A percentile compares a stretch with the other conserved stretches of the same genome.
These are phyloP conservation scores for Atta colombica DNA, from an alignment of 1,140 invertebrate genomes.

Conservation along the genomic window DNA sequence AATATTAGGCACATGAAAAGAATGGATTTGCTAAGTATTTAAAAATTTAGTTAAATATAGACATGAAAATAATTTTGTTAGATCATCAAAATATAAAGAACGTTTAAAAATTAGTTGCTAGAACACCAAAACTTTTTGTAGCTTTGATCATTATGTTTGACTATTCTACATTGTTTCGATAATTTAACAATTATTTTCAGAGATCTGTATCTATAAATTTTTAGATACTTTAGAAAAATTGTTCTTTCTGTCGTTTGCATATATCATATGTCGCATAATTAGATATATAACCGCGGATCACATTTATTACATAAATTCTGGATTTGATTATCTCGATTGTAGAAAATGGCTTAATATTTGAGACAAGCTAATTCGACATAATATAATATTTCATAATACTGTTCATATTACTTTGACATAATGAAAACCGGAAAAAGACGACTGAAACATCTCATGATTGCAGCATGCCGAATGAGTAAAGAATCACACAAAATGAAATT, in stretches of 20 bases:
- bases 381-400: not conserved
- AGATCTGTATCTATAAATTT: too few relatives aligned
- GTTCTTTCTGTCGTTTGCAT: not conserved
- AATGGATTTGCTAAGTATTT: too few relatives aligned
- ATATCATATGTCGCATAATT: not conserved
- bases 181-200: too few relatives aligned
- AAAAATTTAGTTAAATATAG: too few relatives aligned
- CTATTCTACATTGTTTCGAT: too few relatives aligned
- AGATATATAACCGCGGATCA: not conserved
- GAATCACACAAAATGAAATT: constrained; percentile 6
- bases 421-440: not conserved
- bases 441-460: not conserved
- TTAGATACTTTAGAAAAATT: too few relatives aligned
- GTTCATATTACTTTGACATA: not conserved
- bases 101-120: too few relatives aligned
- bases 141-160: too few relatives aligned
- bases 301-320: constrained; percentile 21
- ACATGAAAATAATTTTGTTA: too few relatives aligned
- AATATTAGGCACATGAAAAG: not conserved
- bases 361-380: constrained; percentile 4
- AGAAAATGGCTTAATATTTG: not conserved
- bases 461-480: not conserved
- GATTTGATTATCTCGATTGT: not conserved
- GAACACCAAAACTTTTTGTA: too few relatives aligned
- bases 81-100: too few relatives aligned